Base-by-base conservation (phyloP, 2,888 invertebrate species). In the Gymnosoma rotundatum region DNA sequence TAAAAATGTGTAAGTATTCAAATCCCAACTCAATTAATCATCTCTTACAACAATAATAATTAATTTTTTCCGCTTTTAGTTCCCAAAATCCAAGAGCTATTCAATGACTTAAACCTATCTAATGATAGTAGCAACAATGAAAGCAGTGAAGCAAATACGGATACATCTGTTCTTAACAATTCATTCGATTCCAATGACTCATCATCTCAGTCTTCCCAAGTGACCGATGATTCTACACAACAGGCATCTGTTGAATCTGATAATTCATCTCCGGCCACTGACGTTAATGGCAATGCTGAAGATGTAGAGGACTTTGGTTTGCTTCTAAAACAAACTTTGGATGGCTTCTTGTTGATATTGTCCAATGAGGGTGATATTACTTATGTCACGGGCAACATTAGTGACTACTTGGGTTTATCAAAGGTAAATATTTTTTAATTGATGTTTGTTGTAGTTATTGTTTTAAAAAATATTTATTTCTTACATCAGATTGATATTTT, bases 351-450 rank as follows among this genome's bases (percentile, higher is more conserved):
- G 63, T 90, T 99, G 87, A 96, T 97, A 60, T 93, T 98, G 16
- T 97, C 98, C 0, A 94, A 95, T 85, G 97, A 97, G 87, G 98
- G 98, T 4, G 98, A 98, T 91, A 96, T 99, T 88, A 95, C 98
- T 20, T 99, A 97, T 93, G 94, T 98, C 75, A 98, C 98, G 32
- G 98, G 98, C 89, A 98, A 97, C 90, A 97, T 99, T 82, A 94
- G 95, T 80, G 96, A 97, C 86, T 97, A 97, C 92, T 95, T 99
- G 85, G 99, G 99, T 73, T 95, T 99, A 16, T 94, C 96, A 86
- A 98, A 98, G 96, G 98, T 98, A n/a, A 5, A 92, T 88, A 86
- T 70, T 60, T 61, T 48, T 48, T 42, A 12, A 36, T 21, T 58
- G 60, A 56, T 3, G 20, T 32, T 8, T 21, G 2, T 45, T 78